Base-by-base conservation (phyloP, 2,113 vertebrate genomes). In the Mesocricetus auratus region DNA sequence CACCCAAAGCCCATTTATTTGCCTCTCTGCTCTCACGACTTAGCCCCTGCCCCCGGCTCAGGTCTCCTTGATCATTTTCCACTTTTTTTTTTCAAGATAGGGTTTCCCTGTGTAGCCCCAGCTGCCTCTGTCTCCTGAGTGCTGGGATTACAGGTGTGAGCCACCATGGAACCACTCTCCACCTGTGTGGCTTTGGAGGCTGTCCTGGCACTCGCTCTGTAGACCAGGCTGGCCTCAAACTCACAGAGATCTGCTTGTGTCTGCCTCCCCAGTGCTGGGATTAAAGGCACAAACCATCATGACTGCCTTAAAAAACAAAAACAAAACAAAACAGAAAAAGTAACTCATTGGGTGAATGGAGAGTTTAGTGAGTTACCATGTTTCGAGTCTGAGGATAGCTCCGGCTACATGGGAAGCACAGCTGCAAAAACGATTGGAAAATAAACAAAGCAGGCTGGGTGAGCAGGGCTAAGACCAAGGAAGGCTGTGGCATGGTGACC, bases 401-500 rank as follows among this genome's bases (percentile, higher is more conserved):
- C 66, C 73, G 4, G 68, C 53, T 0, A 6, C 58, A 0, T 9
- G 24, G 16, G n/a, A 53, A 60, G 47, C 45, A 15, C 16, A 3
- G 39, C 47, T 39, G 3, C 16, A 5, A 79, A 71, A 36, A 45
- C 26, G 8, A 83, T 45, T 39, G 81, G 66, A 92, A 73, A 15
- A 68, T 58, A 58, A 62, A 68, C 12, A 50, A 33, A 45, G 24
- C 29, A 0, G 0, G 0, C 60, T 1, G 33, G 69, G 13, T 5
- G 33, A 78, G 53, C 12, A 39, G 31, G 31, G 31, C 9, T 0
- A 26, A 60, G 62, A 24, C n/a, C 45, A 7, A 31, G 47, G 42
- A 39, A 16, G 24, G 21, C 66, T 33, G 22, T 0, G 2, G 56
- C 56, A 3, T 12, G 62, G 81, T 0, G 11, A 21, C n/a, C 58